phyloP scores from a whole-genome alignment of 1,140 invertebrate genomes.

The Caenorhabditis inopinata region DNA sequence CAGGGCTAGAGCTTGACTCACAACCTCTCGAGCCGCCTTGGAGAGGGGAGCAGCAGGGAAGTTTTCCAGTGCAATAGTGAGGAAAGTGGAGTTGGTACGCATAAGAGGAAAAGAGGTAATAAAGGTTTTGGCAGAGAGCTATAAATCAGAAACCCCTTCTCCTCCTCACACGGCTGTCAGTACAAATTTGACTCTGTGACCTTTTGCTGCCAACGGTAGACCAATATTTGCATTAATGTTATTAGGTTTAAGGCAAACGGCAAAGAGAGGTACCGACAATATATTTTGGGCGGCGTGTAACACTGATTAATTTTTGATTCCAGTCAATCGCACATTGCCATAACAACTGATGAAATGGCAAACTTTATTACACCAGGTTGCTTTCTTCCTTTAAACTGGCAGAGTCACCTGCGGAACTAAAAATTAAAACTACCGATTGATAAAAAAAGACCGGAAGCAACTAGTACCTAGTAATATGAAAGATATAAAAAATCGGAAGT shows the following conservation, averaged over 20 bases:
- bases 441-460: neutral
- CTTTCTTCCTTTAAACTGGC: neutral
- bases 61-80: neutral
- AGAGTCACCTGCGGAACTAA: neutral
- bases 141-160: neutral
- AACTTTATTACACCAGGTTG: constrained; percentile 13
- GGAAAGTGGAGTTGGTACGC: too few species aligned
- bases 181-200: neutral
- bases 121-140: constrained; percentile 9
- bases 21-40: neutral
- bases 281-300: neutral
- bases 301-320: constrained; percentile 20
- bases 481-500: neutral
- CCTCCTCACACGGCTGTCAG: neutral
- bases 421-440: neutral
- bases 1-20: constrained; percentile 5
- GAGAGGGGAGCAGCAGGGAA: neutral
- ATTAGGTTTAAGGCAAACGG: neutral
- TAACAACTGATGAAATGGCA: neutral
- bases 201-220: neutral
- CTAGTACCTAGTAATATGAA: neutral
- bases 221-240: constrained; percentile 27
- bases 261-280: constrained; percentile 5
- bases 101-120: neutral
- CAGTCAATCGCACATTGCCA: neutral